phyloP scores from a whole-genome alignment of 1,140 invertebrate species.

The Eueides isabella region DNA sequence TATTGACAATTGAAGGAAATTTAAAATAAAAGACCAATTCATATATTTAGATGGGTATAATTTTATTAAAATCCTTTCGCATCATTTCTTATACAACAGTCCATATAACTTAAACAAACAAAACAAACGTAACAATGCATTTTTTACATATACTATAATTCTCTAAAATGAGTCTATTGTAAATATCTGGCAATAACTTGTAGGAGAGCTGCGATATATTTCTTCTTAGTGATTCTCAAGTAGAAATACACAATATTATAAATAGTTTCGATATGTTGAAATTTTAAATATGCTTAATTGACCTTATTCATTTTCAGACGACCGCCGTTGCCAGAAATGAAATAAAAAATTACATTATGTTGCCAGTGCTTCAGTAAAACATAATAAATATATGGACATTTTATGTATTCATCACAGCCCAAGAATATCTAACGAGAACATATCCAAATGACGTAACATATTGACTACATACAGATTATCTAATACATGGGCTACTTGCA shows the following conservation, averaged over 20 bases:
- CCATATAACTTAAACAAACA: conserved; percentile 51
- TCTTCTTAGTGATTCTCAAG: background rate
- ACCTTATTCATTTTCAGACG: conserved; percentile 50
- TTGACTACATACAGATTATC: conserved; percentile 21
- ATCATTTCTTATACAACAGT: conserved; percentile 49
- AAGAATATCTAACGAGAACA: conserved; percentile 64
- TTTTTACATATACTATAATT: conserved; percentile 14
- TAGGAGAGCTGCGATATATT: background rate
- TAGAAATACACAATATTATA: background rate
- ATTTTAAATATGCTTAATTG: conserved; percentile 51
- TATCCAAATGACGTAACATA: conserved; percentile 43
- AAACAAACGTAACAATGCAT: conserved; percentile 19
- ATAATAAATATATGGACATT: conserved; percentile 39
- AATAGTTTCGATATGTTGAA: conserved; percentile 43
- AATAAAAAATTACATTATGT: conserved; percentile 41
- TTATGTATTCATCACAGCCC: conserved; percentile 69
- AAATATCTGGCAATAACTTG: background rate
- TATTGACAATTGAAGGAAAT: background rate
- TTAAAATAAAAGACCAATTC: conserved; percentile 38
- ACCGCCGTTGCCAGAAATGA: conserved; percentile 30
- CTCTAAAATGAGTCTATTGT: background rate
- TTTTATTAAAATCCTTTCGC: conserved; percentile 61
- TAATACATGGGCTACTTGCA: conserved; percentile 19
- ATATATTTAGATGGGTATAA: conserved; percentile 49
- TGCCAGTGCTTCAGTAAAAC: conserved; percentile 43